Conservation (phyloP, 2,888 invertebrate species). For the Caprella mutica region DNA sequence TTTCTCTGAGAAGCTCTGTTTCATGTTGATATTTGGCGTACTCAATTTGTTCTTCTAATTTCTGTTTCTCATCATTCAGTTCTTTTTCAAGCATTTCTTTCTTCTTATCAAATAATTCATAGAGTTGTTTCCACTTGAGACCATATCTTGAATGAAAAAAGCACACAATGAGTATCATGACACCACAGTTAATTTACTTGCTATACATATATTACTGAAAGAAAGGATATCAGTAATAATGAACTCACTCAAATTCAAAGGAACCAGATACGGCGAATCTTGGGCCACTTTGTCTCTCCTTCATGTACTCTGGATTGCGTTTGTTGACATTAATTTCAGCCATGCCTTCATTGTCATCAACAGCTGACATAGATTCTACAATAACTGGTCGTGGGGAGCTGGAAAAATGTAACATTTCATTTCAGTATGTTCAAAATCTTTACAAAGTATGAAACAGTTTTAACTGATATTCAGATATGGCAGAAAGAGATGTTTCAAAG, state of each 20-base stretch:
- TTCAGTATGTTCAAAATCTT: too few species aligned
- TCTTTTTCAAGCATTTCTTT: constrained; percentile 80
- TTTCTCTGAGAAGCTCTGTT: constrained; percentile 62
- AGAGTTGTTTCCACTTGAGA: constrained; percentile 90
- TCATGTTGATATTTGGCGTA: constrained; percentile 94
- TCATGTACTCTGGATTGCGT: constrained; percentile 32
- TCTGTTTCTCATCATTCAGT: constrained; percentile 77
- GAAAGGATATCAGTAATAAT: too few species aligned
- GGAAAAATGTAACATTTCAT: background rate
- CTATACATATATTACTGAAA: too few species aligned
- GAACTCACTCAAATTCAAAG: constrained; percentile 74
- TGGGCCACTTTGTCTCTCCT: constrained; percentile 48
- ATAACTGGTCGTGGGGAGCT: constrained; percentile 34
- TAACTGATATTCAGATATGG: background rate
- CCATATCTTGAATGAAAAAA: constrained; percentile 49
- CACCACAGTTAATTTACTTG: too few species aligned
- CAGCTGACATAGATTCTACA: constrained; percentile 29
- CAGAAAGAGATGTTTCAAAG: background rate
- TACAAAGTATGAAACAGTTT: too few species aligned
- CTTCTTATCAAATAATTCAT: constrained; percentile 81
- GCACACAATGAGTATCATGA: too few species aligned
- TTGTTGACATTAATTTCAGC: constrained; percentile 32
- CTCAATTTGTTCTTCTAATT: constrained; percentile 93
- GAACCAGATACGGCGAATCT: constrained; percentile 75
- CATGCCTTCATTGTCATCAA: constrained; percentile 34